phyloP scores from a whole-genome alignment of 2,888 invertebrate genomes.

The Phoronis australis region DNA sequence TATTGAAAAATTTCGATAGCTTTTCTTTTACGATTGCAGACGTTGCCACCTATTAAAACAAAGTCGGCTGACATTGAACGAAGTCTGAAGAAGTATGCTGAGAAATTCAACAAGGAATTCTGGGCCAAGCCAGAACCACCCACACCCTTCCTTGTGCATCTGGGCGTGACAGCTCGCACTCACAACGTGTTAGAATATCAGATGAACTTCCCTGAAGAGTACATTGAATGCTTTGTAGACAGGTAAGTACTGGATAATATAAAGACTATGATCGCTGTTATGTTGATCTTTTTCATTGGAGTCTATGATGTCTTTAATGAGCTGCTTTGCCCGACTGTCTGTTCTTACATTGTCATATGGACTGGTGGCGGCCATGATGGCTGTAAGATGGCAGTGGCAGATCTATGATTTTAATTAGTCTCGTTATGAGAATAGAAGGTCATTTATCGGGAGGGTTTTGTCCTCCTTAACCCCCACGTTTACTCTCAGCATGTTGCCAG shows the following conservation, averaged over 20 bases:
- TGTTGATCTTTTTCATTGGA: neutral
- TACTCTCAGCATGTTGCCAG: too few relatives aligned
- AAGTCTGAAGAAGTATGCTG: constrained; percentile 13
- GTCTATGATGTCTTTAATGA: neutral
- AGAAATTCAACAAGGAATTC: constrained; percentile 24
- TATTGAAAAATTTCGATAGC: too few relatives aligned
- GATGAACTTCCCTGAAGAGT: constrained; percentile 44
- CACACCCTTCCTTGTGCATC: constrained; percentile 46
- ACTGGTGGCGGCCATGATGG: too few relatives aligned
- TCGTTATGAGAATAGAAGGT: too few relatives aligned
- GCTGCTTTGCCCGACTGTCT: neutral
- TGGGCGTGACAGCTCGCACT: constrained; percentile 48
- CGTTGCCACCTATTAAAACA: constrained; percentile 46
- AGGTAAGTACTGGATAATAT: constrained; percentile 23
- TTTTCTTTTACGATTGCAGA: too few relatives aligned
- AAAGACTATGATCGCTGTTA: neutral
- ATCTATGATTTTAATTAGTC: too few relatives aligned
- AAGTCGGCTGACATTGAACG: constrained; percentile 34
- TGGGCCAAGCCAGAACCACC: constrained; percentile 44
- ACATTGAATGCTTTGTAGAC: constrained; percentile 40
- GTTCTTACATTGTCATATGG: neutral
- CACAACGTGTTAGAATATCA: constrained; percentile 47
- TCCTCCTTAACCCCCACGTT: too few relatives aligned
- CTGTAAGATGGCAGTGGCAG: too few relatives aligned
- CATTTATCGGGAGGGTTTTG: too few relatives aligned